Percentiles rank a stretch among this genome's conserved stretches.
Evolutionary conservation across 2,113 vertebrate genomes (phyloP).

Genomic region (Capricornis sumatraensis): DNA sequence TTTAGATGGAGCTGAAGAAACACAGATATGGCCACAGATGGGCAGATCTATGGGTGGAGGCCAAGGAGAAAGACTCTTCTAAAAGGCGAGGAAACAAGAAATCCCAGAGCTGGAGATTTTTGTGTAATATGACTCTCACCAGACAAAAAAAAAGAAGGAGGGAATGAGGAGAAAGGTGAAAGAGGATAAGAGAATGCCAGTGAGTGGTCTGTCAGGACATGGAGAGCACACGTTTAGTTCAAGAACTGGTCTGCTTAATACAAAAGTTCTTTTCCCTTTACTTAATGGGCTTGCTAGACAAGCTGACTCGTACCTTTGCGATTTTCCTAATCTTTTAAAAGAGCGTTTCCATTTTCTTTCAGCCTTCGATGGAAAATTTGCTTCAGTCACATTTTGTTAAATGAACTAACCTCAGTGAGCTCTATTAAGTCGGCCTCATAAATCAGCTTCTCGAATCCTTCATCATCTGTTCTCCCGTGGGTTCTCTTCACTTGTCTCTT

Average conservation of each 20-base stretch:
- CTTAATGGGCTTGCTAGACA: background rate
- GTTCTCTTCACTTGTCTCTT: background rate
- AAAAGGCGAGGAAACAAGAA: background rate
- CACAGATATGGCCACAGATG: background rate
- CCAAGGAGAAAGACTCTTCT: background rate
- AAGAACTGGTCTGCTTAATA: background rate
- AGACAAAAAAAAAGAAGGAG: background rate
- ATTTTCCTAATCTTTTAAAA: constrained; percentile 18
- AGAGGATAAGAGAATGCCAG: background rate
- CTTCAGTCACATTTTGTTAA: constrained; percentile 38
- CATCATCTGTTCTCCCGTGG: background rate
- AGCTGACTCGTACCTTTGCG: background rate
- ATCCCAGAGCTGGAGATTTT: background rate
- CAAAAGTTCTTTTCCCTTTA: background rate
- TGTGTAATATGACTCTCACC: background rate
- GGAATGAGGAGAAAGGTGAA: background rate
- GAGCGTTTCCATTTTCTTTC: constrained; percentile 11
- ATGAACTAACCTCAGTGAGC: constrained; percentile 4
- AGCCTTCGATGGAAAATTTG: constrained; percentile 25
- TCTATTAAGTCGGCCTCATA: constrained; percentile 51
- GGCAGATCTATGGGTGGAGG: background rate
- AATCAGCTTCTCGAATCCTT: constrained; percentile 15
- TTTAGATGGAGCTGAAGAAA: background rate
- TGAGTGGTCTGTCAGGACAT: background rate
- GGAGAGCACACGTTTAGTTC: background rate